Percentiles rank a stretch among this genome's conserved stretches.
Conservation (phyloP, 2,797 vertebrate species). For the Triplophysa bombifrons region DNA sequence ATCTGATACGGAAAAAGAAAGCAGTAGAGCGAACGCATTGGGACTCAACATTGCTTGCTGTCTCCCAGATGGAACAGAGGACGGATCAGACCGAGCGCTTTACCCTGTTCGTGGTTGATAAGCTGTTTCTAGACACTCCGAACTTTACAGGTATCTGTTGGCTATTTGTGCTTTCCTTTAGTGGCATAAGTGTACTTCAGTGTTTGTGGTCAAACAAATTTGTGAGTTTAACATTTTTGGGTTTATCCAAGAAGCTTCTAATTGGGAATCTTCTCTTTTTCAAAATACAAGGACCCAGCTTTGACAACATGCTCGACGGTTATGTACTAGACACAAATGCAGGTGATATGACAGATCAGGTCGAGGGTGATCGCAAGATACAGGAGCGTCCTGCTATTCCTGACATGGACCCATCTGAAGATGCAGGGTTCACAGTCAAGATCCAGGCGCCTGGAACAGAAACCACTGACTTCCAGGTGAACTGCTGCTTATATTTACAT, state of each 20-base stretch:
- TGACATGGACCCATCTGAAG: constrained; percentile 86
- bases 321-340: constrained; percentile 7
- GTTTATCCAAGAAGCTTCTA: background rate
- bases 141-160: constrained; percentile 60
- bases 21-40: constrained; percentile 29
- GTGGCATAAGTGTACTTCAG: too few relatives aligned
- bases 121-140: constrained; percentile 67
- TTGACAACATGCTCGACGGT: constrained; percentile 5
- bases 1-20: constrained; percentile 13
- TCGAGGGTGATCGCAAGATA: background rate
- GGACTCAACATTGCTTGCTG: constrained; percentile 10
- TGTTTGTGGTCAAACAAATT: background rate
- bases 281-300: constrained; percentile 26
- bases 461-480: constrained; percentile 89
- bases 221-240: too few relatives aligned
- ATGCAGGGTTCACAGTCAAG: constrained; percentile 84
- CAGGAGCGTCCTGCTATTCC: constrained; percentile 52
- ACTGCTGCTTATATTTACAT: background rate
- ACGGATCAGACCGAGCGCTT: constrained; percentile 51
- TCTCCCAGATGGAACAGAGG: constrained; percentile 39
- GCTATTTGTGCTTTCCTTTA: background rate
- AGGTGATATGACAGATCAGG: constrained; percentile 25
- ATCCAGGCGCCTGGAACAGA: constrained; percentile 86
- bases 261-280: constrained; percentile 18
- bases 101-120: constrained; percentile 70